Evolutionary conservation across 1,140 invertebrate genomes (phyloP), one percentile per base, ranked within the genome.

Genomic region (Drosophila murphyi): DNA sequence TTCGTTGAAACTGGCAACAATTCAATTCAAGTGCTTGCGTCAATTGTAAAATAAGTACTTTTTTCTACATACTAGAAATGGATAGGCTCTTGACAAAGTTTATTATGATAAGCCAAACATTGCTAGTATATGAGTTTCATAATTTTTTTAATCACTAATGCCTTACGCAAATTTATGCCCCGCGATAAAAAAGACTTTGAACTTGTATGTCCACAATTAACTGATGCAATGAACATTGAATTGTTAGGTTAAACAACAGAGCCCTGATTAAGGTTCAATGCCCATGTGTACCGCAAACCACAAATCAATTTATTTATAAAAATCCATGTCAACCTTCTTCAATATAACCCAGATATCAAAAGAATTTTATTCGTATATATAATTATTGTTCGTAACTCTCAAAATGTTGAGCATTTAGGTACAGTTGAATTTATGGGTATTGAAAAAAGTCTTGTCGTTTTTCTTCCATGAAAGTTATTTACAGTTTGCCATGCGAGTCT

Each of bases 111-210:
- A 47, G 5, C 10, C 10, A 37, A 57, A n/a, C 32, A n/a, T 20
- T 20, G 20, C 20, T 37, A 39, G 4, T 39, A 20, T 5, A 12
- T 7, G 34, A 31, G 32, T 57, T 55, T 59, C 12, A 64, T 41
- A 41, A 12, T 48, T 29, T 34, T 8, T 41, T 31, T 63, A 72
- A 72, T 64, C 60, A 3, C 29, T 52, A 39, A 50, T 20, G 29
- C 41, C 52, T 41, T 77, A 76, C 65, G 77, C 61, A 60, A 76
- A 67, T 80, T 29, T 37, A 72, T 31, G 28, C 34, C 10, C 10
- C 50, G n/a, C 61, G 31, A 61, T 3, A 54, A 56, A 8, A 8
- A 61, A 72, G 81, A 74, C 81, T 85, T 73, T 85, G 81, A 80
- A 85, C 80, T 85, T 85, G 12, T 2, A 4, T 37, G 32, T 7